These are phyloP conservation scores for Mellilla xanthometata DNA, from an alignment of 2,888 invertebrate genomes.

Conservation along the genomic window DNA sequence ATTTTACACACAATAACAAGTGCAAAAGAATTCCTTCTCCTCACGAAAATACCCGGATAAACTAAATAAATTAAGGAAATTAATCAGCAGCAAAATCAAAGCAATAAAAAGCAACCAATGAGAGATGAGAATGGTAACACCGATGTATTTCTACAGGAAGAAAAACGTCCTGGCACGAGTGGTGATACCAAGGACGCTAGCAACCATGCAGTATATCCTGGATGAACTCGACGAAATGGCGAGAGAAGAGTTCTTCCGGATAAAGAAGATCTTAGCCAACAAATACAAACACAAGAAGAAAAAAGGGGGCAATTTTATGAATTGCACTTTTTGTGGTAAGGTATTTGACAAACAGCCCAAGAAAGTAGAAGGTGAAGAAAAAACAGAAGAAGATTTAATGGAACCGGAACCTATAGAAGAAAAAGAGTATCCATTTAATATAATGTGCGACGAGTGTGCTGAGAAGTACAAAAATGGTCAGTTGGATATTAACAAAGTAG, in stretches of 20 bases:
- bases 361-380: neutral
- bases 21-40: no score
- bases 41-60: no score
- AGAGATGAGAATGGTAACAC: neutral
- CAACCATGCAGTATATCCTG: conserved; percentile 40
- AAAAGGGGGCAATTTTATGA: neutral
- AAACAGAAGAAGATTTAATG: neutral
- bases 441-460: neutral
- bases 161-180: conserved; percentile 44
- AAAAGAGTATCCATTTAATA: neutral
- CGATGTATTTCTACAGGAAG: conserved; percentile 41
- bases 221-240: conserved; percentile 42
- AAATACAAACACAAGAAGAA: neutral
- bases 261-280: neutral
- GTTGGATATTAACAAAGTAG: neutral
- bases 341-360: neutral
- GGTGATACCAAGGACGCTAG: conserved; percentile 42
- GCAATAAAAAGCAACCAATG: no score
- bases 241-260: conserved; percentile 36
- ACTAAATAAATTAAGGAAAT: no score
- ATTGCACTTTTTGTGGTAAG: neutral
- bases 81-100: no score
- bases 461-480: neutral
- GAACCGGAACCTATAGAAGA: neutral
- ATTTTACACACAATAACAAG: no score